Evolutionary conservation across 2,113 vertebrate genomes (phyloP), one percentile per base, ranked within the genome.

Genomic region (Cepphus grylle): DNA sequence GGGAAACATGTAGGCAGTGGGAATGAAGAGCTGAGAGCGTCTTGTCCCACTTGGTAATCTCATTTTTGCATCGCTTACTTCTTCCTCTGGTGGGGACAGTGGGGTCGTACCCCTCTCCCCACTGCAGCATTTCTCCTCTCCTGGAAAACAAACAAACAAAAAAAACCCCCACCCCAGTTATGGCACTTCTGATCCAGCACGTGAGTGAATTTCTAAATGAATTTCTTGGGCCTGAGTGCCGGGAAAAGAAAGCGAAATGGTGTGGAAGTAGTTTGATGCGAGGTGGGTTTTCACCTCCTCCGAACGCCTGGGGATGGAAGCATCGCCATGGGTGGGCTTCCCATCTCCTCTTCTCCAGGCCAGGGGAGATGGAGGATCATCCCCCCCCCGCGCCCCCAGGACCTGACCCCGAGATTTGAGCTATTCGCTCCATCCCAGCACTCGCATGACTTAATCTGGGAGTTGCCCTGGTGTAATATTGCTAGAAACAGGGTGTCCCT

Each of bases 181-280:
- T 0, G 1, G 86, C 47, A 4, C n/a, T 67, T 71, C 19, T 69
- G 42, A 58, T 58, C 23, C 11, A 9, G 14, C 3, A 8, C 5
- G 30, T 34, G 63, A 61, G 20, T 32, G 36, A 30, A 76, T 47
- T 80, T 73, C 36, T 59, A 62, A 76, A 43, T 40, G 1, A 27
- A 26, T 90, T 81, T 63, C 19, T 70, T 45, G 66, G 26, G 26
- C 30, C 74, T 47, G 69, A 92, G 70, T 32, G 61, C 30, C 18
- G 27, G 86, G 61, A 40, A 61, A 67, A 88, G 50, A 71, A 62
- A 67, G 12, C 0, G 1, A 34, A 58, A 21, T 34, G 32, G 27
- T 61, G 49, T 22, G 45, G 66, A 50, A 78, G 34, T 38, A 34
- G n/a, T 32, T 55, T 50, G 67, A 22, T 82, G 25, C 0, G 1